These are phyloP conservation scores for Callospermophilus lateralis DNA, from an alignment of 2,113 vertebrate genomes.

Conservation along the genomic window DNA sequence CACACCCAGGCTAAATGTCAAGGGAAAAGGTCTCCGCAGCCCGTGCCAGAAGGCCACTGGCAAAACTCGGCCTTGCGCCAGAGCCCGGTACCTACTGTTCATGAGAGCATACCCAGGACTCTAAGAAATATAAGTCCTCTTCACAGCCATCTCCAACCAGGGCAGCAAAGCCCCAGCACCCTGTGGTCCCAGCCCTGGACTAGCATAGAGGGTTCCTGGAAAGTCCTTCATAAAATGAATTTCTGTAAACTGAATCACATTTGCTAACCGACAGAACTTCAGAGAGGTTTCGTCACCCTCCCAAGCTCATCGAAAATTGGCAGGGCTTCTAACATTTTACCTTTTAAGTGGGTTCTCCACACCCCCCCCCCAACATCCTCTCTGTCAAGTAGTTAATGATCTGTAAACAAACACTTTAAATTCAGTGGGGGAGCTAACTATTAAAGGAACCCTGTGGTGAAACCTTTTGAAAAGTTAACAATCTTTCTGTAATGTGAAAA, in stretches of 20 bases:
- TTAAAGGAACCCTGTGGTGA: constrained; percentile 79
- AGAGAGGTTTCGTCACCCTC: constrained; percentile 70
- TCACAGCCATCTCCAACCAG: not conserved
- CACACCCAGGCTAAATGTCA: constrained; percentile 80
- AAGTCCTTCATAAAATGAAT: constrained; percentile 60
- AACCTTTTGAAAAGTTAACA: constrained; percentile 83
- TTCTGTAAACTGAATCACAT: constrained; percentile 68
- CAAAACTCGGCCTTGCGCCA: constrained; percentile 9
- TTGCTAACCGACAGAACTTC: constrained; percentile 53
- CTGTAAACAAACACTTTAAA: constrained; percentile 85
- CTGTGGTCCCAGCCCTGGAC: not conserved
- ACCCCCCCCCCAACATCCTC: constrained; percentile 62
- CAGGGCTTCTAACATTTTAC: constrained; percentile 79
- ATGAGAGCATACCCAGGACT: not conserved
- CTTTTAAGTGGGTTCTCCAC: constrained; percentile 70
- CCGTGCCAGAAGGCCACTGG: constrained; percentile 56
- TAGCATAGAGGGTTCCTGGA: constrained; percentile 59
- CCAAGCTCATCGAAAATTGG: constrained; percentile 67
- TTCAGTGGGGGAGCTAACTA: constrained; percentile 81
- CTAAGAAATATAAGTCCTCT: not conserved
- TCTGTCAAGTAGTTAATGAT: constrained; percentile 82
- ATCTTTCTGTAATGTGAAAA: constrained; percentile 82
- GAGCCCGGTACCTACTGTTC: not conserved
- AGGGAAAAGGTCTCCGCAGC: constrained; percentile 73
- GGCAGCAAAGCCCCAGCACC: not conserved